phyloP scores from a whole-genome alignment of 2,797 vertebrate species.

The Pteropus rufus region DNA sequence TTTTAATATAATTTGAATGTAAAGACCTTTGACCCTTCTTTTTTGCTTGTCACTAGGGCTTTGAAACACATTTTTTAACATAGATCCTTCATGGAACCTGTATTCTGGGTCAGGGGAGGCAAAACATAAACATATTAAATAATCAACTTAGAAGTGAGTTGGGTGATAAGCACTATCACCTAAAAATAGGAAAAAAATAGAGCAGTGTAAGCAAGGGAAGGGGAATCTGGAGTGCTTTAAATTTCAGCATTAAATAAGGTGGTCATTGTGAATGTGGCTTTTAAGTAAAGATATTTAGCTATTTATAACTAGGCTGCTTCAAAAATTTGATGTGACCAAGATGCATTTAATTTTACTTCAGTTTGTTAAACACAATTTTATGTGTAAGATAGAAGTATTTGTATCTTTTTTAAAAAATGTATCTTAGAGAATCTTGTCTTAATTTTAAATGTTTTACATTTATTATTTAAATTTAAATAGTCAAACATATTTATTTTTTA shows the following conservation, averaged over 20 bases:
- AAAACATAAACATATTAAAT: background rate
- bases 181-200: background rate
- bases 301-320: background rate
- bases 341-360: slow-evolving; percentile 21
- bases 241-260: background rate
- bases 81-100: background rate
- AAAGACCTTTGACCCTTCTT: background rate
- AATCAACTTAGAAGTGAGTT: background rate
- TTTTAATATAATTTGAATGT: slow-evolving; percentile 22
- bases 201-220: background rate
- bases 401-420: background rate
- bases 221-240: background rate
- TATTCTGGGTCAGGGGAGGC: background rate
- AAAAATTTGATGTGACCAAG: slow-evolving; percentile 2
- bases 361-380: background rate
- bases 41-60: background rate
- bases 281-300: background rate
- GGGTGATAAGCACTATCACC: background rate
- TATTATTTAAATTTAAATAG: slow-evolving; percentile 7
- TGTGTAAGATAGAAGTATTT: background rate
- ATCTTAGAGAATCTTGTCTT: background rate
- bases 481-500: background rate
- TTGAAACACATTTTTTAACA: background rate
- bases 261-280: background rate
- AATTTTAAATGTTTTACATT: slow-evolving; percentile 7